These are phyloP conservation scores for Plotosus lineatus DNA, from an alignment of 2,113 vertebrate species.

Conservation along the genomic window DNA sequence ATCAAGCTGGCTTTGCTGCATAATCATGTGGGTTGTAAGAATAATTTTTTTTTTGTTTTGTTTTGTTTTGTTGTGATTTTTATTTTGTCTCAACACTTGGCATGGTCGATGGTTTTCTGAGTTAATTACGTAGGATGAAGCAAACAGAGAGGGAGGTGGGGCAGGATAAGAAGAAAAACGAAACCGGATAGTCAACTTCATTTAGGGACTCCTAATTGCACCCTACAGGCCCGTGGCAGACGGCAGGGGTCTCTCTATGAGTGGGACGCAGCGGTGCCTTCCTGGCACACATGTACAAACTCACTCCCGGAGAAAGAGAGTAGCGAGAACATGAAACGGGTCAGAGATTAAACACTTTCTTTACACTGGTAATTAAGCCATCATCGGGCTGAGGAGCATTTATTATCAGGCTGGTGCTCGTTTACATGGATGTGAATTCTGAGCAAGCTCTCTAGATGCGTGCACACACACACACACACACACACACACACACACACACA, in stretches of 20 bases:
- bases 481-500: constrained; percentile 37
- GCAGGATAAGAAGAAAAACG: constrained; percentile 47
- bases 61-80: constrained; percentile 3
- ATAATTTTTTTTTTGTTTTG: constrained; percentile 17
- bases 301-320: constrained; percentile 38
- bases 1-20: not conserved
- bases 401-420: constrained; percentile 49
- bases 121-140: constrained; percentile 54
- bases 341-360: constrained; percentile 62
- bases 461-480: constrained; percentile 38
- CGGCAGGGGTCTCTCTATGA: constrained; percentile 47
- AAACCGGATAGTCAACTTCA: constrained; percentile 54
- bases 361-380: constrained; percentile 57
- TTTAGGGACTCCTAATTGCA: constrained; percentile 60
- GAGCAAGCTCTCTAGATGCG: constrained; percentile 42
- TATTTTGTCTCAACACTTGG: constrained; percentile 15
- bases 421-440: constrained; percentile 51
- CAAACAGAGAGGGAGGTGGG: constrained; percentile 38
- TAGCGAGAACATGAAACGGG: constrained; percentile 52
- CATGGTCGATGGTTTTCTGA: constrained; percentile 40
- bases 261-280: constrained; percentile 52
- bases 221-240: constrained; percentile 54
- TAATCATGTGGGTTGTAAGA: constrained; percentile 23
- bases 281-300: constrained; percentile 38
- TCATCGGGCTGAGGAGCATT: constrained; percentile 52